Base-by-base conservation (phyloP, 2,888 invertebrate genomes). In the Eilema griseolum region DNA sequence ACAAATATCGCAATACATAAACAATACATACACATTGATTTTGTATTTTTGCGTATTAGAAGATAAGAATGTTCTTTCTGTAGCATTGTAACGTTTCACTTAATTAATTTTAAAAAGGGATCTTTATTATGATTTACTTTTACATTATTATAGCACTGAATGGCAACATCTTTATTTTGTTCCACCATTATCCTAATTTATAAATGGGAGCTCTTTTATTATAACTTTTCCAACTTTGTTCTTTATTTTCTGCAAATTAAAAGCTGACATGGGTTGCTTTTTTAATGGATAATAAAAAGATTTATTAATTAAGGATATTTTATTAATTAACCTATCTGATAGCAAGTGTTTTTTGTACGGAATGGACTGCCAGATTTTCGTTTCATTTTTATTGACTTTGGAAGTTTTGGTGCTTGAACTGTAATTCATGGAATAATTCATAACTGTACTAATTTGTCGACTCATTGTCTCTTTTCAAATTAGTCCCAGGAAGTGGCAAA, bases 221-320 rank as follows among this genome's bases (percentile, higher is more conserved):
- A 66, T 66, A 31, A 66, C 28, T 63, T 63, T 46, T 46, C 46
- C 46, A 7, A 63, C 41, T 26, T 63, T 63, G 20, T 63, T 26
- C 24, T 33, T 37, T 37, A 66, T 37, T 59, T 16, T 59, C 16
- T n/a, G 26, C 37, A 20, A 67, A 67, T 61, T 52, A 61, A 67
- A 52, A 52, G 31, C 61, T 61, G 67, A 61, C 67, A 24, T 61
- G 61, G 61, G 16, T 14, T 52, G 52, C 33, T 16, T 67, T 61
- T 61, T 61, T 67, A 67, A 67, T 61, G 20, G 52, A 52, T 23
- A 28, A 52, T 67, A 67, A 66, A 70, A 33, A 16, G 46, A 5
- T 7, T 20, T 67, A 37, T 60, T 60, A 12, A 60, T 28, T 46
- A 63, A 26, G 46, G 4, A 16, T 41, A 12, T 12, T 7, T 20